phyloP scores from a whole-genome alignment of 2,797 vertebrate species.

The Urosaurus nigricauda region DNA sequence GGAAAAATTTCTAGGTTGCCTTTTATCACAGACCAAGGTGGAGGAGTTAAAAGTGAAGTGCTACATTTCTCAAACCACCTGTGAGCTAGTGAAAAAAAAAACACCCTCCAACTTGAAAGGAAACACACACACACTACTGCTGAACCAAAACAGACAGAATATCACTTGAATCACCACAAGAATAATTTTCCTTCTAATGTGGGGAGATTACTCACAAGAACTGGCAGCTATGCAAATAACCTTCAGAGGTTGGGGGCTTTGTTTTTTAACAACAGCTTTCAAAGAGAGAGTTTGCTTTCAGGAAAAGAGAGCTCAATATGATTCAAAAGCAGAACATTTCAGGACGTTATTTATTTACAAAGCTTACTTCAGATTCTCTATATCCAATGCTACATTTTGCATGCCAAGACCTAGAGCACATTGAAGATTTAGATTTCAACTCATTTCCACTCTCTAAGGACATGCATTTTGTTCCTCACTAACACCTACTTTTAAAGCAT shows the following conservation, averaged over 20 bases:
- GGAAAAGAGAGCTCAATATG: background rate
- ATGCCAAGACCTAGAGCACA: background rate
- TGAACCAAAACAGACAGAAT: slow-evolving; percentile 43
- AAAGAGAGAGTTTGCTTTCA: slow-evolving; percentile 44
- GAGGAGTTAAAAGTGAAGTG: slow-evolving; percentile 65
- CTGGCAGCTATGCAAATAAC: slow-evolving; percentile 49
- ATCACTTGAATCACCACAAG: slow-evolving; percentile 28
- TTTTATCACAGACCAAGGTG: slow-evolving; percentile 73
- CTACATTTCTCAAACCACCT: slow-evolving; percentile 68
- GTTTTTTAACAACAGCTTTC: slow-evolving; percentile 60
- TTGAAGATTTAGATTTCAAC: background rate
- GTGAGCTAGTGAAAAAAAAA: slow-evolving; percentile 58
- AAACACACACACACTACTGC: slow-evolving; percentile 50
- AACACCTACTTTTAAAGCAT: background rate
- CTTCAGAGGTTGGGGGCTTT: slow-evolving; percentile 27
- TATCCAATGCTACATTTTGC: slow-evolving; percentile 36
- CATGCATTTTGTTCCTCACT: background rate
- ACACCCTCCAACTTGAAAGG: slow-evolving; percentile 60
- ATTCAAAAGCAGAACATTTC: slow-evolving; percentile 35
- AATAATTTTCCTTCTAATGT: slow-evolving; percentile 54
- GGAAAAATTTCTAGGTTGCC: slow-evolving; percentile 52
- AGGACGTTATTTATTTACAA: slow-evolving; percentile 45
- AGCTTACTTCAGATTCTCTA: slow-evolving; percentile 24
- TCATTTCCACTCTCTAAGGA: background rate
- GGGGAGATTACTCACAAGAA: slow-evolving; percentile 63